Evolutionary conservation across 1,140 invertebrate genomes (phyloP), one percentile per base, ranked within the genome.

Genomic region (Apis florea): DNA sequence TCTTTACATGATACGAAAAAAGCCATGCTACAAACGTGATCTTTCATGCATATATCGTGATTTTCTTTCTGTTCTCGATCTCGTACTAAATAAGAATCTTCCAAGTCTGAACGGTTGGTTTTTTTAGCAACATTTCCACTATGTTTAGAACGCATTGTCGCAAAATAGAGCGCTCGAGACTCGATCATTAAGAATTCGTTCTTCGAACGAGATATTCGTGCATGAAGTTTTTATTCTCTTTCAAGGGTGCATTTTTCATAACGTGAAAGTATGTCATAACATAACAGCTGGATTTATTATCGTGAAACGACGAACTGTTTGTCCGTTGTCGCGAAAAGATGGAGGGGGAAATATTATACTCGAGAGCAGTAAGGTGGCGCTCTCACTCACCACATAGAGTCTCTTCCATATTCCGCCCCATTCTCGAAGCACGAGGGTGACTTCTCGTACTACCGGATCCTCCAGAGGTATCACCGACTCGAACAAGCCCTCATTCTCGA

Each of bases 371-470:
- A 12, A 24, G 6, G 47, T n/a, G 75, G 63, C 8, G 9, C 0
- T n/a, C 82, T 26, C 83, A 94, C 96, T 94, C 94, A 97, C 97
- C 94, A 98, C 96, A 95, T 96, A 98, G 19, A 98, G 94, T 79
- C 96, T 96, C 90, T 98, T 98, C 98, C 98, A 98, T 79, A 98
- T 97, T 83, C 96, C 93, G 49, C 96, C 97, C 98, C 98, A 99
- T 96, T 99, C 98, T 91, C 98, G 94, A 17, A 99, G 94, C 0
- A 98, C 98, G 77, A 97, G 95, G 6, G 97, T 97, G n/a, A 98
- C 97, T 94, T 99, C 98, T 67, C 96, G 94, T 0, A 98, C 97
- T n/a, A 98, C 96, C 1, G 97, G 95, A 94, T 98, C 98, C 90
- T 98, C 97, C n/a, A 96, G 87, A 26, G 96, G 95, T 79, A 95